phyloP scores from a whole-genome alignment of 2,113 vertebrate genomes.

The Coregonus clupeaformis region DNA sequence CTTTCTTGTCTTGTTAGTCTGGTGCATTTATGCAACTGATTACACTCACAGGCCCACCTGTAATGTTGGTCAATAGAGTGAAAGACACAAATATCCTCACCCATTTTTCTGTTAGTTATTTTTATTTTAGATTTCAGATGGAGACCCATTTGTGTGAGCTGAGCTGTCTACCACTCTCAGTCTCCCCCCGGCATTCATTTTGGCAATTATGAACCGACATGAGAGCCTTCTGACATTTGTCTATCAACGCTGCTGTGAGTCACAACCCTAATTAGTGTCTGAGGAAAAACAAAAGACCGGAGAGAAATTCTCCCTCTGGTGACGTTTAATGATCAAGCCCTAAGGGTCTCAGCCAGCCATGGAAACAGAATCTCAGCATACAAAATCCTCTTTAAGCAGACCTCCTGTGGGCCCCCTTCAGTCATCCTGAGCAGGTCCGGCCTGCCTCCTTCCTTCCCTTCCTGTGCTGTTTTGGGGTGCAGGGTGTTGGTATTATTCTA shows the following conservation, averaged over 20 bases:
- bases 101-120: not conserved
- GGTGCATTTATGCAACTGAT: not conserved
- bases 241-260: constrained; percentile 67
- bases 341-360: constrained; percentile 36
- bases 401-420: not conserved
- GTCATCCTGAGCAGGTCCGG: not conserved
- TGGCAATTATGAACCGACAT: constrained; percentile 68
- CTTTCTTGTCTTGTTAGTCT: too few species aligned
- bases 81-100: not conserved
- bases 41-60: not conserved
- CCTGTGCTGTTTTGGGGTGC: constrained; percentile 3
- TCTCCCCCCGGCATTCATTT: constrained; percentile 59
- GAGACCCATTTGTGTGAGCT: constrained; percentile 17
- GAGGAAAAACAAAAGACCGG: constrained; percentile 29
- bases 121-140: constrained; percentile 56
- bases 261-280: constrained; percentile 72
- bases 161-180: constrained; percentile 32
- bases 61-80: not conserved
- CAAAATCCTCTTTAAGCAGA: not conserved
- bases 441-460: not conserved
- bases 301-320: constrained; percentile 41
- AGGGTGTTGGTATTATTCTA: constrained; percentile 60
- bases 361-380: constrained; percentile 45
- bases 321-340: constrained; percentile 57
- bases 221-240: constrained; percentile 76